These are phyloP conservation scores for Nerophis lumbriciformis DNA, from an alignment of 2,113 vertebrate species.

Conservation along the genomic window DNA sequence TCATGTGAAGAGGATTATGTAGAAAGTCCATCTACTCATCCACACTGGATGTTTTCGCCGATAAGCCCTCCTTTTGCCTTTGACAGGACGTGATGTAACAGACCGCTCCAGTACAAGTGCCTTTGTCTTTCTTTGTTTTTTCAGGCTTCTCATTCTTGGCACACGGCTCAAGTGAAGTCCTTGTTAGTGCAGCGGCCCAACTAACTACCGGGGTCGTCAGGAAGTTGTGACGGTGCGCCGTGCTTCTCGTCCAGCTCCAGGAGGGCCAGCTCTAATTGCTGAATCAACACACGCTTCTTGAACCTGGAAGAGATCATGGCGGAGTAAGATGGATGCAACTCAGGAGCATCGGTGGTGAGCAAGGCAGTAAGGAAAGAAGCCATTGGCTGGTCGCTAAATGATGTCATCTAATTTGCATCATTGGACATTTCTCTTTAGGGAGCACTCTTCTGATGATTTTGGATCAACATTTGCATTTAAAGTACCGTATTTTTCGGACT, in stretches of 20 bases:
- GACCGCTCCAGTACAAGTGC: slow-evolving; percentile 20
- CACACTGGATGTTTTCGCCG: slow-evolving; percentile 24
- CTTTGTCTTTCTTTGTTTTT: slow-evolving; percentile 12
- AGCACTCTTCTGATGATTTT: too few relatives aligned
- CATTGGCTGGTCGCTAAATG: too few relatives aligned
- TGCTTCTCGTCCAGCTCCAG: slow-evolving; percentile 77
- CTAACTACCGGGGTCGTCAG: slow-evolving; percentile 81
- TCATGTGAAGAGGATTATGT: slow-evolving; percentile 48
- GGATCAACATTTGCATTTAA: too few relatives aligned
- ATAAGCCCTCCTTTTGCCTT: slow-evolving; percentile 21
- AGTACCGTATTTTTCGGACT: too few relatives aligned
- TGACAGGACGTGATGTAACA: slow-evolving; percentile 38
- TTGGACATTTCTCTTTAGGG: too few relatives aligned
- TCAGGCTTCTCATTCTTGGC: slow-evolving; percentile 7
- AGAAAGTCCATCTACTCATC: slow-evolving; percentile 39
- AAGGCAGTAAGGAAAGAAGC: neutral
- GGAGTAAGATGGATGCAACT: neutral
- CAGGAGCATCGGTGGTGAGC: neutral
- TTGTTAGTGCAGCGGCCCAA: slow-evolving; percentile 9
- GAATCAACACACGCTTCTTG: slow-evolving; percentile 97
- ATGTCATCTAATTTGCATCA: too few relatives aligned
- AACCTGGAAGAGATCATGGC: slow-evolving; percentile 73
- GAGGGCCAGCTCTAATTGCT: slow-evolving; percentile 88
- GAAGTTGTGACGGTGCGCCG: slow-evolving; percentile 67
- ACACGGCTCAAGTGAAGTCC: neutral